Evolutionary conservation across 1,140 invertebrate species (phyloP).

Genomic region (Nasonia longicornis): DNA sequence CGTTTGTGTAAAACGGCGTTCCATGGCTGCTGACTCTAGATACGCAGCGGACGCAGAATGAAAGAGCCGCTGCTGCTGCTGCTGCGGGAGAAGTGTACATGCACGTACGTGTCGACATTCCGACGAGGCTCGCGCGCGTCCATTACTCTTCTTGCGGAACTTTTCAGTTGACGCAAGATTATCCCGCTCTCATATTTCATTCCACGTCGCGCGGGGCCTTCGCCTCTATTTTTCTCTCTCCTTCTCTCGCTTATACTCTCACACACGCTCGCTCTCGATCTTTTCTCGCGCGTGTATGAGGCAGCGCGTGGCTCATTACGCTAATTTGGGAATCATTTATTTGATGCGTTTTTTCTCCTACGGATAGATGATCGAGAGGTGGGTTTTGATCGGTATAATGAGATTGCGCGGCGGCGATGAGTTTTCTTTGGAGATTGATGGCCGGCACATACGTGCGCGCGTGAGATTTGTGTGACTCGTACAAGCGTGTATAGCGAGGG

Average conservation of each 20-base stretch:
- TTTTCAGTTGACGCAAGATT: slow-evolving; percentile 45
- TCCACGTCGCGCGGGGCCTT: neutral
- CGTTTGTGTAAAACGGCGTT: neutral
- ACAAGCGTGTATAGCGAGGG: neutral
- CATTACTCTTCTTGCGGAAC: slow-evolving; percentile 46
- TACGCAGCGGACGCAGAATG: neutral
- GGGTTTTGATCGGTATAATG: neutral
- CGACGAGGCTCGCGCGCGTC: neutral
- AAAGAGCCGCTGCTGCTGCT: neutral
- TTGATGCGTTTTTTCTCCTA: slow-evolving; percentile 19
- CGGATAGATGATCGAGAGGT: neutral
- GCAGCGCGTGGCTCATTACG: slow-evolving; percentile 10
- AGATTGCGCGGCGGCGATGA: slow-evolving; percentile 7
- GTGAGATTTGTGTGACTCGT: too few species aligned
- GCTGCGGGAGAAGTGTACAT: neutral
- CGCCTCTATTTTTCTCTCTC: neutral
- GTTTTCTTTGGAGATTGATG: slow-evolving; percentile 18
- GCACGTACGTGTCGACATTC: slow-evolving; percentile 41
- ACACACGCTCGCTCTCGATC: neutral
- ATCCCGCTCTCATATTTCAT: slow-evolving; percentile 44
- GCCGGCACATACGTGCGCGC: neutral
- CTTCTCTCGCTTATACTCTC: slow-evolving; percentile 1
- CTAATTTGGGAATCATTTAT: slow-evolving; percentile 31
- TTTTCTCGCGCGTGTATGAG: neutral
- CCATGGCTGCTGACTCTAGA: neutral